phyloP scores from a whole-genome alignment of 2,888 invertebrate species.

The Maniola hyperantus region DNA sequence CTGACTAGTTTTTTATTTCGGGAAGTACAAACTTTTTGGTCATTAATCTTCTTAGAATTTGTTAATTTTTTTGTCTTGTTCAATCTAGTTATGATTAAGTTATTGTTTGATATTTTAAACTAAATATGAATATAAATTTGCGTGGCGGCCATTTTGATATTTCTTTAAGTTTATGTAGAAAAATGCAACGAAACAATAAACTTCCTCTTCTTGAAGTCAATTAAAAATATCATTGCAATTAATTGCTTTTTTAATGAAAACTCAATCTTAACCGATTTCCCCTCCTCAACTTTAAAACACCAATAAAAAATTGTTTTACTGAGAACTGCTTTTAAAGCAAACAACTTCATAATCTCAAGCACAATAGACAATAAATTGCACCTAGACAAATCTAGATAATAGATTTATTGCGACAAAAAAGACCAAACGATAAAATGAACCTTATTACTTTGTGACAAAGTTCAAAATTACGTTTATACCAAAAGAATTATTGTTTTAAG shows the following conservation, averaged over 20 bases:
- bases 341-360: constrained; percentile 43
- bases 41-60: constrained; percentile 1
- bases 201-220: too few relatives aligned
- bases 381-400: constrained; percentile 65
- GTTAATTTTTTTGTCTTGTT: constrained; percentile 1
- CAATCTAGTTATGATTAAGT: neutral
- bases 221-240: too few relatives aligned
- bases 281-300: neutral
- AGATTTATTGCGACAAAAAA: constrained; percentile 62
- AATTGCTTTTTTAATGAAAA: neutral
- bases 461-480: neutral
- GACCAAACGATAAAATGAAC: constrained; percentile 1
- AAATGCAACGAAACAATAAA: too few relatives aligned
- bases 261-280: neutral
- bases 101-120: neutral
- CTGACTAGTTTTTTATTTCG: neutral
- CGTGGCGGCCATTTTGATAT: too few relatives aligned
- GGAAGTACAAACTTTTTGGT: neutral
- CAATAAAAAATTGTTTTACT: constrained; percentile 19
- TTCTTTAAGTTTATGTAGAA: too few relatives aligned
- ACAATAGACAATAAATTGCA: constrained; percentile 72
- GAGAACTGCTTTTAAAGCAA: constrained; percentile 23
- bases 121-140: neutral
- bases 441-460: neutral
- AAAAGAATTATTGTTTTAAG: neutral